Evolutionary conservation across 2,888 invertebrate genomes (phyloP).

Genomic region (Macropis europaea): DNA sequence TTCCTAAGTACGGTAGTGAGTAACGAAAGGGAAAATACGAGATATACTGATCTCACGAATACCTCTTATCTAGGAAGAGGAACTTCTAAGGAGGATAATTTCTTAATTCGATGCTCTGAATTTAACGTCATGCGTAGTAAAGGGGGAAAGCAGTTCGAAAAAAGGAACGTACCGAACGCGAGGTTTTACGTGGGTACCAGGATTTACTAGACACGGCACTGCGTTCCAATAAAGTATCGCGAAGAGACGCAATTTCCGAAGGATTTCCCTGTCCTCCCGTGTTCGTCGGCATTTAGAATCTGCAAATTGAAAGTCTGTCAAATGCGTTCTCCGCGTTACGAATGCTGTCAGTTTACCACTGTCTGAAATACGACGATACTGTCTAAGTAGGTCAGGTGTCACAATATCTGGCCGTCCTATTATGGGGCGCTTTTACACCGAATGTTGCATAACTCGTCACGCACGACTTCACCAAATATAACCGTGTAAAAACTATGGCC

Average conservation of each 20-base stretch:
- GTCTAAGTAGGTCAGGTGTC: slow-evolving; percentile 76
- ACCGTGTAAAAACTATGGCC: slow-evolving; percentile 66
- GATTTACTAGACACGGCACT: slow-evolving; percentile 57
- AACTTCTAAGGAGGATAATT: neutral
- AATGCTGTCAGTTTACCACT: slow-evolving; percentile 51
- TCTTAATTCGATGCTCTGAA: slow-evolving; percentile 7
- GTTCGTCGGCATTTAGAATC: slow-evolving; percentile 31
- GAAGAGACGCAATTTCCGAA: slow-evolving; percentile 67
- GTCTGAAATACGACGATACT: slow-evolving; percentile 58
- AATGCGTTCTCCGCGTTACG: slow-evolving; percentile 41
- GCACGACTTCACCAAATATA: slow-evolving; percentile 72
- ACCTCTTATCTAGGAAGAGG: slow-evolving; percentile 5
- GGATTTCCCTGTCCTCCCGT: slow-evolving; percentile 32
- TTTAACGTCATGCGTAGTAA: slow-evolving; percentile 3
- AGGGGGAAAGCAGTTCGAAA: slow-evolving; percentile 22
- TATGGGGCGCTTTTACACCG: slow-evolving; percentile 69
- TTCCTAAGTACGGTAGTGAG: slow-evolving; percentile 61
- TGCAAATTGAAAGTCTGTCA: slow-evolving; percentile 46
- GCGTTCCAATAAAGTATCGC: slow-evolving; percentile 54
- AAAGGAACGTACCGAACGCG: slow-evolving; percentile 26
- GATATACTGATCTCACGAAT: slow-evolving; percentile 37
- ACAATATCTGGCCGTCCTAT: slow-evolving; percentile 67
- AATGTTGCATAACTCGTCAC: slow-evolving; percentile 74
- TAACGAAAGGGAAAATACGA: slow-evolving; percentile 74
- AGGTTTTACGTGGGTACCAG: slow-evolving; percentile 39